Evolutionary conservation across 2,797 vertebrate species (phyloP), one percentile per base, ranked within the genome.

Genomic region (Halcyon badia): DNA sequence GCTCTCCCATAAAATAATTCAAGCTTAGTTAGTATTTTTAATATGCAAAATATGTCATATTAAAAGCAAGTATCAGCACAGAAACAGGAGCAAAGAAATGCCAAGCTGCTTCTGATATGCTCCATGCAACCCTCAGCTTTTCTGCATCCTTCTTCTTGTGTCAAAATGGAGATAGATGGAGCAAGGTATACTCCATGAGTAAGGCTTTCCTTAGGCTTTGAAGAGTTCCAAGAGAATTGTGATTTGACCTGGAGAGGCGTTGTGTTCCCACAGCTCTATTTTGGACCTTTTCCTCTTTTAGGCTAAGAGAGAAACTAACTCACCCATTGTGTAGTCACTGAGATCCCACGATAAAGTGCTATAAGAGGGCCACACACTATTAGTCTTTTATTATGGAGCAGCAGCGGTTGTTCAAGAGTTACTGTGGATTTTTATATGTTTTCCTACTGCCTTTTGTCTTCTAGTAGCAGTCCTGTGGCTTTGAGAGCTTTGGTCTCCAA

Each of bases 371-470:
- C 37, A 71, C 46, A 77, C 31, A 12, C 65, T 58, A 75, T 95
- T 87, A 78, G 69, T 77, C 89, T 61, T 83, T 65, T 75, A 83
- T 71, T 83, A 69, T 5, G 15, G 51, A 92, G 71, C 49, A 65
- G 78, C 60, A 89, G 89, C 89, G 65, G 79, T 52, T 94, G 69
- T 54, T 91, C 72, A 92, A 83, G 90, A 83, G 87, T 81, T 91
- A 81, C 33, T 48, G 7, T 71, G 84, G 65, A 83, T 94, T 94
- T 95, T 92, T 86, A 64, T 75, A 83, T 83, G 75, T 95, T 96
- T 96, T 94, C 57, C 60, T 92, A 46, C 71, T 71, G 70, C 68
- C 65, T 94, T 96, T 96, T 94, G 84, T 95, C 84, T 92, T 94
- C 82, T 86, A 73, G 44, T 72, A 91, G 81, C 52, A 71, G 56